Percentiles rank a stretch among this genome's conserved stretches.
Evolutionary conservation across 2,113 vertebrate genomes (phyloP).

Genomic region (Dasypus novemcinctus): DNA sequence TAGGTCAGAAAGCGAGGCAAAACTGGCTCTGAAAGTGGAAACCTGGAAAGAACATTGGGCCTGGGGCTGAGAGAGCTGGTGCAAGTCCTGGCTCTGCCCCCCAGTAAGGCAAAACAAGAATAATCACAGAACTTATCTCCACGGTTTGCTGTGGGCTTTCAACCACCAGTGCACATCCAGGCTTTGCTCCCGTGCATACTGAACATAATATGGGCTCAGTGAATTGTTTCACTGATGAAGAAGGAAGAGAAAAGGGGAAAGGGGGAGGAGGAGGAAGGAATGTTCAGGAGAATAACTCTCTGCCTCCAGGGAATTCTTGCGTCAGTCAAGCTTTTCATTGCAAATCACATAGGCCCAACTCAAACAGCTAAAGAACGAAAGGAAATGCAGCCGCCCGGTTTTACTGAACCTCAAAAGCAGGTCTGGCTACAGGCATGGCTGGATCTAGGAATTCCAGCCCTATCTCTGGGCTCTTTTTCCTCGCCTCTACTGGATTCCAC

Average conservation of each 20-base stretch:
- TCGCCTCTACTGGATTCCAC: background rate
- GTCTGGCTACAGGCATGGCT: background rate
- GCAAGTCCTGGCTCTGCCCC: background rate
- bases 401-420: background rate
- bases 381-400: too few relatives aligned
- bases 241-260: background rate
- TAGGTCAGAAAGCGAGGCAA: background rate
- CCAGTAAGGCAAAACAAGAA: background rate
- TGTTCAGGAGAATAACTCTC: accelerated
- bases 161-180: accelerated
- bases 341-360: background rate
- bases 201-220: accelerated
- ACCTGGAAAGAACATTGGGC: background rate
- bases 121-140: background rate
- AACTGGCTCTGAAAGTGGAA: accelerated
- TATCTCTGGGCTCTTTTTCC: background rate
- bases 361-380: background rate
- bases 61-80: background rate
- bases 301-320: accelerated
- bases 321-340: background rate
- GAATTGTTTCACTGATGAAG: accelerated
- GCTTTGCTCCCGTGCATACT: accelerated
- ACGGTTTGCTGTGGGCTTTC: accelerated
- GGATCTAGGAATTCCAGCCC: background rate
- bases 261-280: background rate